phyloP scores from a whole-genome alignment of 2,113 vertebrate species.

The Turdus rufiventris region DNA sequence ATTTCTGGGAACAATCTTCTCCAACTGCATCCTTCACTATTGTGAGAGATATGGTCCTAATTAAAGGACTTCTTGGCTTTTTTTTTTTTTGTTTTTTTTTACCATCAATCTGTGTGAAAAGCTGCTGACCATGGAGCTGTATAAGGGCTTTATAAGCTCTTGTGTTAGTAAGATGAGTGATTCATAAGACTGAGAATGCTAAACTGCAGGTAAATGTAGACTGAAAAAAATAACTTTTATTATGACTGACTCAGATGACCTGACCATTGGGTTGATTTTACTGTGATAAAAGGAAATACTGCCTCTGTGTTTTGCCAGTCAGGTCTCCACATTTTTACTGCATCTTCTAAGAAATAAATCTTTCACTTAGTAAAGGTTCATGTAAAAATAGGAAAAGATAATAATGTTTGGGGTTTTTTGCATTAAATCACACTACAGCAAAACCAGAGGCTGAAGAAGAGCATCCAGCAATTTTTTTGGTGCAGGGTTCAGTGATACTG shows the following conservation, averaged over 20 bases:
- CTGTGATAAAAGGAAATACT: neutral
- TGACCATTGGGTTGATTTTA: neutral
- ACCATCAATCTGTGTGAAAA: neutral
- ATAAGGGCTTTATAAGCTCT: neutral
- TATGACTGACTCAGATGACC: neutral
- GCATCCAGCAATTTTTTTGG: neutral
- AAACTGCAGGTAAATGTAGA: neutral
- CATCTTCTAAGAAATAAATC: neutral
- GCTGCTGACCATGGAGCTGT: neutral
- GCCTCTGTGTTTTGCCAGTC: neutral
- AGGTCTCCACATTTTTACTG: neutral
- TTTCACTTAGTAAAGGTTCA: neutral
- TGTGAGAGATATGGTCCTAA: neutral
- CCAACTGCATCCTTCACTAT: neutral
- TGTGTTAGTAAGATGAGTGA: neutral
- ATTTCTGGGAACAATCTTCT: neutral
- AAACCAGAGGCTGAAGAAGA: neutral
- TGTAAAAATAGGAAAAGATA: neutral
- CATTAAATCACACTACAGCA: neutral
- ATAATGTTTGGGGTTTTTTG: rapidly evolving
- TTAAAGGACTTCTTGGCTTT: neutral
- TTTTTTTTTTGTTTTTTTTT: neutral
- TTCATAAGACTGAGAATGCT: neutral
- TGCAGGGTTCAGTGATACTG: neutral
- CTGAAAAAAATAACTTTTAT: neutral